Base-by-base conservation (phyloP, 2,888 invertebrate genomes). In the Hedya salicella region DNA sequence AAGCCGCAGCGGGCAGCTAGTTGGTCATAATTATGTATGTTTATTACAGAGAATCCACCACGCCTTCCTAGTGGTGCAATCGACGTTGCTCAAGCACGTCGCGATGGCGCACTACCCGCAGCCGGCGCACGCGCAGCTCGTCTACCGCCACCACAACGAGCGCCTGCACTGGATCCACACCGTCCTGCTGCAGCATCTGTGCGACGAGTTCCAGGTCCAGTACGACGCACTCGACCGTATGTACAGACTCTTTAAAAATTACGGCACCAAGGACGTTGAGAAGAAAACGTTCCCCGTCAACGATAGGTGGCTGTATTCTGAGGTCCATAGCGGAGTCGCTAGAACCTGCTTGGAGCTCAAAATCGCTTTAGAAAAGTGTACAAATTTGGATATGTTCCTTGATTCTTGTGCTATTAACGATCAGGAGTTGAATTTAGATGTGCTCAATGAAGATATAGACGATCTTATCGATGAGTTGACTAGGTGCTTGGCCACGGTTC, bases 41-140 rank as follows among this genome's bases (percentile, higher is more conserved):
- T 65, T 65, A 66, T 85, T 81, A 0, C 87, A 93, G 93, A 88
- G 88, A 88, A 88, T 92, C 42, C 91, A 93, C 67, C 91, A 92
- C 76, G 88, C 89, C 0, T 92, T 87, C 70, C 73, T 93, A 17
- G 90, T 93, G 0, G 85, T 93, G 0, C 93, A 93, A 60, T 93
- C 93, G 0, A 86, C 88, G 0, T 69, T 93, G 0, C 71, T 93
- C 0, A 92, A 91, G 68, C 87, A 89, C 67, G 76, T 92, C 0
- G 91, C 92, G 0, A 80, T 92, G 81, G 86, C 82, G 0, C 93
- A 93, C 62, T 85, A 75, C 59, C 74, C 84, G 1, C 88, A 85
- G 0, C 69, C 83, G 0, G 30, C 62, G 0, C 79, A 82, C 0
- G 75, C 79, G 0, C 80, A 78, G 8, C 81, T 77, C 2, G 42